Conservation (phyloP, 2,797 vertebrate species). For the Notamacropus eugenii region DNA sequence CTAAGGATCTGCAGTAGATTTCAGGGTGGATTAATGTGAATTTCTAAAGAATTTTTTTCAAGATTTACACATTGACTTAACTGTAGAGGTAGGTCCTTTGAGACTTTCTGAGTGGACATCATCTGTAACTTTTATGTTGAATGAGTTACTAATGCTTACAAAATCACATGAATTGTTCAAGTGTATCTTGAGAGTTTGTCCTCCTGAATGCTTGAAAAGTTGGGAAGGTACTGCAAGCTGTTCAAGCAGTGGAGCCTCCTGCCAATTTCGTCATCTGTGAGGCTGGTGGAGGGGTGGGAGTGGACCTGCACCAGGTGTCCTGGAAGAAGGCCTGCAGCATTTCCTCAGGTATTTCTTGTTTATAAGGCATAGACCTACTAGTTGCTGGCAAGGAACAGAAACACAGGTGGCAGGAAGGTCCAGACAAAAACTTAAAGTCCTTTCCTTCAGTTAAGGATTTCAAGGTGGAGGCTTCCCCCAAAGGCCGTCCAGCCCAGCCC, state of each 20-base stretch:
- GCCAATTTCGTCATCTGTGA: not conserved
- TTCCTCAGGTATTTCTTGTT: not conserved
- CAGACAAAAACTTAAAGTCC: not conserved
- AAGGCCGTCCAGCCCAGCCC: too few species aligned
- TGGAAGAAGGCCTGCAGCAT: too few species aligned
- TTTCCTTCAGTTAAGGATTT: not conserved
- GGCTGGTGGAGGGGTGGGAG: not conserved
- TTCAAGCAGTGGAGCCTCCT: too few species aligned
- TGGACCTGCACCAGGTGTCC: fast-evolving
- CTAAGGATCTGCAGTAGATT: not conserved
- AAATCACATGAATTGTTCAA: not conserved
- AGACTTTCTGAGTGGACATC: not conserved
- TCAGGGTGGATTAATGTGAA: not conserved
- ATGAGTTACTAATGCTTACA: not conserved
- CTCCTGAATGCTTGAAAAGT: not conserved
- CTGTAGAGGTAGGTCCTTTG: not conserved
- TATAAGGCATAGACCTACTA: not conserved
- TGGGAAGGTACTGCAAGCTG: not conserved
- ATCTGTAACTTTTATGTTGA: not conserved
- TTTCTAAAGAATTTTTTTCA: too few species aligned
- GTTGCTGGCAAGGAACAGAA: not conserved
- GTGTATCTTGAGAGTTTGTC: not conserved
- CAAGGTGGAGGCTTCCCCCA: not conserved
- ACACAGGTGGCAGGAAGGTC: not conserved
- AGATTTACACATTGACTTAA: too few species aligned